Evolutionary conservation across 1,140 invertebrate genomes (phyloP).

Genomic region (Hylaeus anthracinus): DNA sequence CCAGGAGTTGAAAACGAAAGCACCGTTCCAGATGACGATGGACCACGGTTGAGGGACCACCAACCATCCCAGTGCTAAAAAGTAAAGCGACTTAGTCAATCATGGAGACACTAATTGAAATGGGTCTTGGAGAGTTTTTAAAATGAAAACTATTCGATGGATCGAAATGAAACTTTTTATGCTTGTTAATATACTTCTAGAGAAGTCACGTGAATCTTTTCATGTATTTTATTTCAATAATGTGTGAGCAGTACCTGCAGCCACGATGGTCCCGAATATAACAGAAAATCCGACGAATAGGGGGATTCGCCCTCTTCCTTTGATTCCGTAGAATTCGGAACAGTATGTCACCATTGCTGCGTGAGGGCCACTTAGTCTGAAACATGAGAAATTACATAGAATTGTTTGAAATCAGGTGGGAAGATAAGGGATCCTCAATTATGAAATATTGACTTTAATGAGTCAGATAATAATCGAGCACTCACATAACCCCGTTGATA

Average conservation of each 20-base stretch:
- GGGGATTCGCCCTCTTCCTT: constrained; percentile 84
- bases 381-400: constrained; percentile 33
- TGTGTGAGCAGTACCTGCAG: constrained; percentile 65
- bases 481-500: constrained; percentile 89
- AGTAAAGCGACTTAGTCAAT: not conserved
- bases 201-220: too few species aligned
- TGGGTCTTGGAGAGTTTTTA: too few species aligned
- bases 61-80: constrained; percentile 79
- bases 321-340: constrained; percentile 85
- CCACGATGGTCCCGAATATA: constrained; percentile 70
- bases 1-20: constrained; percentile 85
- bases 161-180: too few species aligned
- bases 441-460: too few species aligned
- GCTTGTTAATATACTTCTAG: too few species aligned
- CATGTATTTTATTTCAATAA: too few species aligned
- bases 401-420: not conserved
- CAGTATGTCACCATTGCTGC: constrained; percentile 87
- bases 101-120: too few species aligned
- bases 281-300: constrained; percentile 83
- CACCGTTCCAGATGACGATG: constrained; percentile 65
- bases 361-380: constrained; percentile 87
- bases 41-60: constrained; percentile 79
- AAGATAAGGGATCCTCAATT: not conserved
- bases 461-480: constrained; percentile 39
- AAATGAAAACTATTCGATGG: too few species aligned